phyloP scores from a whole-genome alignment of 30 jellyfish, hydroid and myxozoan genomes.

The Cassiopea xamachana region DNA sequence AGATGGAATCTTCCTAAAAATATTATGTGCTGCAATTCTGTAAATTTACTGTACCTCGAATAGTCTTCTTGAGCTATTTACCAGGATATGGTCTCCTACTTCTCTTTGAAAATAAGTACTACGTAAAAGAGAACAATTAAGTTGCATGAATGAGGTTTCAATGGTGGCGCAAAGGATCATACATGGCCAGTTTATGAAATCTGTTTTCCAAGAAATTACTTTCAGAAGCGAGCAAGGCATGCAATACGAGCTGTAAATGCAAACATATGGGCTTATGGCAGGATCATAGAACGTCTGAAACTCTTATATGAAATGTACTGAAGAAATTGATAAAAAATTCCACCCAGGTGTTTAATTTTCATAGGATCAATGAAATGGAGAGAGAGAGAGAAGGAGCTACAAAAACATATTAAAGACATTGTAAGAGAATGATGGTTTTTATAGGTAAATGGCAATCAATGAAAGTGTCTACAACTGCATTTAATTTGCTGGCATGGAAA shows the following conservation, averaged over 20 bases:
- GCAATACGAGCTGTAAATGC: not conserved
- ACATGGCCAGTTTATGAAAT: not conserved
- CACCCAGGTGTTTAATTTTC: not conserved
- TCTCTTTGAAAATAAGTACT: conserved; percentile 51
- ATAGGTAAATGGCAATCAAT: not conserved
- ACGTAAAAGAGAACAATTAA: not conserved
- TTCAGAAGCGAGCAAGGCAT: not conserved
- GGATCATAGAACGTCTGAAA: too few relatives aligned
- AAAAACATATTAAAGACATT: too few relatives aligned
- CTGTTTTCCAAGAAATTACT: not conserved
- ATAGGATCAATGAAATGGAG: not conserved
- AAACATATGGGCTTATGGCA: too few relatives aligned
- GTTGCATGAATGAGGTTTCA: not conserved
- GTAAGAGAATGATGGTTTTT: not conserved
- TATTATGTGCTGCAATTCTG: not conserved
- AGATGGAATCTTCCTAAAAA: not conserved
- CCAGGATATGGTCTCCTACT: conserved; percentile 73
- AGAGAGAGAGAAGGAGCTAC: not conserved
- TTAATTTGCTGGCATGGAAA: not conserved
- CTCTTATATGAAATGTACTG: too few relatives aligned
- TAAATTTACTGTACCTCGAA: conserved; percentile 43
- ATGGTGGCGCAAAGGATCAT: not conserved
- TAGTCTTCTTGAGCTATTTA: conserved; percentile 29
- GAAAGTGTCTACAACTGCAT: not conserved
- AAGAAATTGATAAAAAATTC: too few relatives aligned